phyloP scores from a whole-genome alignment of 2,113 vertebrate genomes.

The Telmatochromis sp. region DNA sequence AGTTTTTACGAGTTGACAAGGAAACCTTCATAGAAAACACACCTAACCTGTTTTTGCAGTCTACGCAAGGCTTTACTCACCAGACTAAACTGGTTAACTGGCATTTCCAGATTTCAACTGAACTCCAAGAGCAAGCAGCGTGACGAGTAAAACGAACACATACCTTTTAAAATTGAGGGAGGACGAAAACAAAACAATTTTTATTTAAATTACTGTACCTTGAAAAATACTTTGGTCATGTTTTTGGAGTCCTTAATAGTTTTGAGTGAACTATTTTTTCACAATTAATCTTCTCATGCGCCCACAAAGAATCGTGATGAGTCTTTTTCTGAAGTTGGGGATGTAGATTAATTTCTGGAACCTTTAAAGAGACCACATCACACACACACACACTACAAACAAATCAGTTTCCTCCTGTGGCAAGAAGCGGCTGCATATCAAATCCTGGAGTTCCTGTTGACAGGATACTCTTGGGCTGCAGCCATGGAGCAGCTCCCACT shows the following conservation, averaged over 20 bases:
- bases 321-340: background rate
- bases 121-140: background rate
- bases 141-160: background rate
- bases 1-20: background rate
- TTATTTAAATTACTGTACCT: background rate
- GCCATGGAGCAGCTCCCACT: slow-evolving; percentile 40
- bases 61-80: too few relatives aligned
- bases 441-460: slow-evolving; percentile 72
- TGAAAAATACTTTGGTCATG: background rate
- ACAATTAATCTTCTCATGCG: background rate
- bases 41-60: slow-evolving; percentile 42
- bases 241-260: background rate
- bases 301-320: background rate
- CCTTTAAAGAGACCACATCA: background rate
- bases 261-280: background rate
- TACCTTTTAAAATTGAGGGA: background rate
- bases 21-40: background rate
- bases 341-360: background rate
- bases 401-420: slow-evolving; percentile 66
- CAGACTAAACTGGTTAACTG: background rate
- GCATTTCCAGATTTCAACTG: background rate
- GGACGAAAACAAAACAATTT: background rate
- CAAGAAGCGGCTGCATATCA: slow-evolving; percentile 46
- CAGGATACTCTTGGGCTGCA: slow-evolving; percentile 56
- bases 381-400: slow-evolving; percentile 20